These are phyloP conservation scores for Oxyruncus cristatus DNA, from an alignment of 2,113 vertebrate species.

Conservation along the genomic window DNA sequence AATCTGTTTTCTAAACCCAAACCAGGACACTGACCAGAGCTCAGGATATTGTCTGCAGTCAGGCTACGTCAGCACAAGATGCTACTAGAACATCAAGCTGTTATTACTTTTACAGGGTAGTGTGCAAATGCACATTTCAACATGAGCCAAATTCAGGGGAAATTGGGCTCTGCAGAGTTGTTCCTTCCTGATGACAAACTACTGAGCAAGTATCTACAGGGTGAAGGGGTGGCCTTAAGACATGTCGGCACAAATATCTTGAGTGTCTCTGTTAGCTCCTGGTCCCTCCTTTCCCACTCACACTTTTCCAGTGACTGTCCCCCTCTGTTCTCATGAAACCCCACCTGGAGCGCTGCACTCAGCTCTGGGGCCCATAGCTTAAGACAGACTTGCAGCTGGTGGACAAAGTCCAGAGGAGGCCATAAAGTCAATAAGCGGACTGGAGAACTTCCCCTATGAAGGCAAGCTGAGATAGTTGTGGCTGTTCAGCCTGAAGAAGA, in stretches of 20 bases:
- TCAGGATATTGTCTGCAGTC: background rate
- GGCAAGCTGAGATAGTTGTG: too few relatives aligned
- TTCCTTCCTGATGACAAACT: background rate
- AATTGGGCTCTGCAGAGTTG: background rate
- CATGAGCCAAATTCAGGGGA: background rate
- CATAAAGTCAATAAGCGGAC: background rate
- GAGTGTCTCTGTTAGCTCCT: background rate
- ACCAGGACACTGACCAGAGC: background rate
- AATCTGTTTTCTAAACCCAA: background rate
- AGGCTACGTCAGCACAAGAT: background rate
- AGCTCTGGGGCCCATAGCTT: background rate
- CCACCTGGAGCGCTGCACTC: background rate
- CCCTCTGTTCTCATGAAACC: accelerated
- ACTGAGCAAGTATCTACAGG: background rate
- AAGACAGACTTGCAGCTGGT: background rate
- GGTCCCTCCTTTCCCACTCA: background rate
- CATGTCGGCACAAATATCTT: background rate
- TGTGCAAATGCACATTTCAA: background rate
- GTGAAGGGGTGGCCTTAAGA: background rate
- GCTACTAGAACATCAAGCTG: background rate
- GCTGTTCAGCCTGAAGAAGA: too few relatives aligned
- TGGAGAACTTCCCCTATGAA: background rate
- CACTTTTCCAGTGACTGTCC: background rate
- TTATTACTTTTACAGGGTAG: background rate
- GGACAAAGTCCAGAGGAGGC: background rate